Base-by-base conservation (phyloP, 1,140 invertebrate species). In the Drosophila pandora region DNA sequence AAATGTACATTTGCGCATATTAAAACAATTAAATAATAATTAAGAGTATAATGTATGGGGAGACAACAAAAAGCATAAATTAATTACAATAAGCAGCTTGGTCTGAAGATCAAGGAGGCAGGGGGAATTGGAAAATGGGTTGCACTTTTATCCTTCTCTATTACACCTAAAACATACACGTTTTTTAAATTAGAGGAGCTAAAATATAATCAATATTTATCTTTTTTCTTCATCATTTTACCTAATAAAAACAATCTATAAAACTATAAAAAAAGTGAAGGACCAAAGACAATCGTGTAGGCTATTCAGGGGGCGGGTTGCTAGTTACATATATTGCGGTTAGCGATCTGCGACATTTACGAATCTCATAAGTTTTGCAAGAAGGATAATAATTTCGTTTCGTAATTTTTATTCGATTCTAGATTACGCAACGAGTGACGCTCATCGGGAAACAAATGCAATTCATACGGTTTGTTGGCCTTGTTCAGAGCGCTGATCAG, bases 351-450 rank as follows among this genome's bases (percentile, higher is more conserved):
- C 49, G 56, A 41, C 37, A 50, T 50, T 84, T 77, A 79, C 47
- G 68, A 90, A 87, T 87, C 83, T 94, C 94, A 96, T 91, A 98
- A 94, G 93, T 98, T 96, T 92, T 98, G 96, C 62, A 99, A 93
- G 92, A 98, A 99, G 62, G 96, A 97, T 23, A 99, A 93, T 41
- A 99, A 92, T 17, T 96, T 97, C 8, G 98, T 97, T 93, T 99
- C 98, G 92, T 98, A 99, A 92, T 99, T 98, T 93, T 98, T 98
- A 88, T 96, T 98, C 25, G 98, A 96, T 92, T 98, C 97, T 79
- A 98, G 93, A 90, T 96, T 97, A 41, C 98, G 93, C 34, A 99
- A 93, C 57, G 97, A 98, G 90, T 99, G 98, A 73, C 98, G 94
- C 92, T 99, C 98, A 68, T 96, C 97, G 1, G 98, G 98, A 92